phyloP scores from a whole-genome alignment of 2,888 invertebrate genomes.

The Mesorhabditis belari region DNA sequence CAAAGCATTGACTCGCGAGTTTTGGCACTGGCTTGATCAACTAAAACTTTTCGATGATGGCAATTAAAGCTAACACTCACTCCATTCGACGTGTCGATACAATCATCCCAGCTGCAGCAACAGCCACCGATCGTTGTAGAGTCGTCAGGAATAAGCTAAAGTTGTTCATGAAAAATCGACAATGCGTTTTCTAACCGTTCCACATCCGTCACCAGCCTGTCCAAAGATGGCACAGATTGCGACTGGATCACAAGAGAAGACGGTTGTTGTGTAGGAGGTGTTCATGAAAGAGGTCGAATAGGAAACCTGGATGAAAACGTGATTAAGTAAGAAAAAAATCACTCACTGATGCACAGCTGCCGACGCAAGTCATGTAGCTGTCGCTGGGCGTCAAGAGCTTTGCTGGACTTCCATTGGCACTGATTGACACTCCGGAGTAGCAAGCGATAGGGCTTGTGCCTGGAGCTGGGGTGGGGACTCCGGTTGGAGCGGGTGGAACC shows the following conservation, averaged over 20 bases:
- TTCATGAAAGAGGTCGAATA: too few relatives aligned
- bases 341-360: not conserved
- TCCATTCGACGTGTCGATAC: slow-evolving; percentile 23
- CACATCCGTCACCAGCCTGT: not conserved
- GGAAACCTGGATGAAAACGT: too few relatives aligned
- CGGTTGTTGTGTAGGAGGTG: slow-evolving; percentile 15
- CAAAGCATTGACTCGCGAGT: not conserved
- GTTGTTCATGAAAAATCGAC: not conserved
- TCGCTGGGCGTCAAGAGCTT: not conserved
- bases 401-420: not conserved
- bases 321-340: too few relatives aligned
- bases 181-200: not conserved
- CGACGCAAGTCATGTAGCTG: not conserved
- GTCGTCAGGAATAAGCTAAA: not conserved
- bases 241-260: slow-evolving; percentile 22
- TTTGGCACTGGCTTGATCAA: not conserved
- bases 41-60: not conserved
- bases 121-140: slow-evolving; percentile 15
- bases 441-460: slow-evolving; percentile 24
- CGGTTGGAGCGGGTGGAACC: not conserved
- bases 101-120: slow-evolving; percentile 25
- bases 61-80: not conserved
- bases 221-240: slow-evolving; percentile 14
- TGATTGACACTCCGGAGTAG: slow-evolving; percentile 23
- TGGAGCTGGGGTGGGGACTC: slow-evolving; percentile 13